Base-by-base conservation (phyloP, 2,113 vertebrate genomes). In the Siniperca chuatsi region DNA sequence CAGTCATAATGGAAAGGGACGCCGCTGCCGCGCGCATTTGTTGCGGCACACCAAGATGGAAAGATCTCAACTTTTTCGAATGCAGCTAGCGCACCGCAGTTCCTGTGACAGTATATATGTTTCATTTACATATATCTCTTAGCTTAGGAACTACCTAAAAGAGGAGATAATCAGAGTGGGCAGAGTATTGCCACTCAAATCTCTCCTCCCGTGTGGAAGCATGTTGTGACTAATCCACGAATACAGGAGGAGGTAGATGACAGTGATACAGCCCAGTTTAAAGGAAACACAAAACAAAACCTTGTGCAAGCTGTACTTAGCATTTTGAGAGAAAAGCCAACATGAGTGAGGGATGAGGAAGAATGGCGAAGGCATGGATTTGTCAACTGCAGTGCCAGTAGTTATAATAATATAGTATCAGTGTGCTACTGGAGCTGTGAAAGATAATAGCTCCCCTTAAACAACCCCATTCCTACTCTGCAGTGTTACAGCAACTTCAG, bases 321-420 rank as follows among this genome's bases (percentile, higher is more conserved):
- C 65, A 67, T 69, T 81, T 42, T 60, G 50, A 66, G 42, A 52
- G 33, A 70, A 71, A 62, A 84, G 69, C 70, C 74, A 74, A 40
- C 70, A 70, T 15, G 54, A 83, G 90, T n/a, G 37, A 77, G 71
- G 71, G 83, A 88, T 69, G 83, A 73, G 78, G 75, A 74, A 46
- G 65, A 64, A 85, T 18, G 75, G 25, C 81, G 70, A 23, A 75
- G 79, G 54, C 21, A 13, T 50, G 42, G 78, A 76, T 82, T 80
- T 75, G 70, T 46, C 61, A 44, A 57, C 70, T 72, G 81, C 81
- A 25, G 67, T 73, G 65, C 64, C 87, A 81, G 78, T 48, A 42
- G 57, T 80, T 78, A 54, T 86, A 91, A 82, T 90, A 81, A 84
- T 75, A 87, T 48, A 61, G 67, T 29, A 75, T 80, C 52, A 37